phyloP scores from a whole-genome alignment of 2,797 vertebrate species.

The Nothura maculosa region DNA sequence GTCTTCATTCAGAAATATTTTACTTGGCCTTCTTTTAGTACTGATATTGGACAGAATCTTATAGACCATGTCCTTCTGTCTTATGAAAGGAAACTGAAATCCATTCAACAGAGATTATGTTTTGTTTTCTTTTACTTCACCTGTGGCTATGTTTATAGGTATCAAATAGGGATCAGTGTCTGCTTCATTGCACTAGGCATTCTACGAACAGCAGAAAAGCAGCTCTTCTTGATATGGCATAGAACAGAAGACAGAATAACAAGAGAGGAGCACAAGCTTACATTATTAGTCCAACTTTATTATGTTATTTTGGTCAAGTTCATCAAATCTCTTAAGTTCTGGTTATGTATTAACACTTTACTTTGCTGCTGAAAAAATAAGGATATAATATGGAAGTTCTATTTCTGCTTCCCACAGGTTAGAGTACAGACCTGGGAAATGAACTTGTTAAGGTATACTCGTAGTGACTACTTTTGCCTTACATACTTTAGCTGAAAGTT shows the following conservation, averaged over 20 bases:
- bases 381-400: background rate
- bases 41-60: background rate
- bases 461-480: background rate
- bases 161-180: conserved; percentile 4
- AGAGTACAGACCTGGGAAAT: background rate
- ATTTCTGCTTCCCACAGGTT: background rate
- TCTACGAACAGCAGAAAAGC: background rate
- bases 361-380: background rate
- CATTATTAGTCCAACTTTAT: background rate
- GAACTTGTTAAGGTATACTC: background rate
- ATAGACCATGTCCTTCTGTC: background rate
- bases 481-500: background rate
- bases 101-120: background rate
- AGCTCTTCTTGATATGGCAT: background rate
- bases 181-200: background rate
- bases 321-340: background rate
- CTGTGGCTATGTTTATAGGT: background rate
- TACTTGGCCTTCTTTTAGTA: background rate
- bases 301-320: background rate
- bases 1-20: background rate
- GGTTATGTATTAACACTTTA: background rate
- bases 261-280: background rate
- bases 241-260: background rate
- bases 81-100: background rate
- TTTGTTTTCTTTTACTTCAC: background rate